Percentiles rank a stretch among this genome's conserved stretches.
These are phyloP conservation scores for Brachypteracias leptosomus DNA, from an alignment of 2,113 vertebrate species.

Conservation along the genomic window DNA sequence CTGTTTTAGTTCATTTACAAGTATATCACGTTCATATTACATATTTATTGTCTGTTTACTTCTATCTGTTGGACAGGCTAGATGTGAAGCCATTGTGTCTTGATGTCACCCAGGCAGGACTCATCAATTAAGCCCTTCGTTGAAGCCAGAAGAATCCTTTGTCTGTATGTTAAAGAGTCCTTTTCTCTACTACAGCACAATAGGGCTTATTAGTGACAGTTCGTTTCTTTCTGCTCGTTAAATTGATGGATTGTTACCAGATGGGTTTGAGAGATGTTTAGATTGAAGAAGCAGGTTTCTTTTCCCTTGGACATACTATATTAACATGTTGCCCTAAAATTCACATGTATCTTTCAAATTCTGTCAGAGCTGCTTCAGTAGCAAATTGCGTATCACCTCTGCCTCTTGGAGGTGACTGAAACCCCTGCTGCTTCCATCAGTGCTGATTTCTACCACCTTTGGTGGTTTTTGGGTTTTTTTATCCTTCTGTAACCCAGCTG, in stretches of 20 bases:
- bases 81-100: not conserved
- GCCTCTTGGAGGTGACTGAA: not conserved
- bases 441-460: not conserved
- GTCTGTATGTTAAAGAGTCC: not conserved
- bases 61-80: not conserved
- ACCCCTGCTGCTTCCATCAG: not conserved
- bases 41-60: not conserved
- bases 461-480: not conserved
- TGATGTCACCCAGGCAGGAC: not conserved
- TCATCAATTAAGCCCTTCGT: not conserved
- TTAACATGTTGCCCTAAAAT: not conserved
- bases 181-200: not conserved
- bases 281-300: not conserved
- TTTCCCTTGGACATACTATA: not conserved
- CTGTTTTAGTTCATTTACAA: not conserved
- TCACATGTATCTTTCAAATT: not conserved
- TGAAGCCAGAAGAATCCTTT: not conserved
- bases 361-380: not conserved
- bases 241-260: constrained; percentile 27
- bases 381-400: not conserved
- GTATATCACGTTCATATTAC: not conserved
- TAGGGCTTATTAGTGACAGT: constrained; percentile 5
- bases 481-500: not conserved
- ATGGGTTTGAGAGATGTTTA: not conserved
- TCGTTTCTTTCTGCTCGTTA: constrained; percentile 9